Base-by-base conservation (phyloP, 1,140 invertebrate genomes). In the Magallana ariakensis region DNA sequence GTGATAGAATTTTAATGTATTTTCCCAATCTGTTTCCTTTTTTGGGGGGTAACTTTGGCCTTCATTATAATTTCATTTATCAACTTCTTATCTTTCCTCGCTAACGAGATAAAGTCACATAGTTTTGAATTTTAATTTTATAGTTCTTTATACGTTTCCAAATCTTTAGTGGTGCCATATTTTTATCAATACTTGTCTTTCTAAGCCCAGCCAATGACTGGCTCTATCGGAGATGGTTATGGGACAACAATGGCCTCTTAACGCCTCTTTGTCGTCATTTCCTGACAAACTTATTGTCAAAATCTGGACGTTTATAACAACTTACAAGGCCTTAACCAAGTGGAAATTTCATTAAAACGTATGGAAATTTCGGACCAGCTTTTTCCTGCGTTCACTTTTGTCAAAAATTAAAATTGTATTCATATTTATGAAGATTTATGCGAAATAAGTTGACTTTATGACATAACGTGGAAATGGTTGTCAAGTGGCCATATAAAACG, bases 381-480 rank as follows among this genome's bases (percentile, higher is more conserved):
- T 75, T 46, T 75, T 33, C 66, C 22, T 75, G 22, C 13, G 66
- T 11, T 75, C 22, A 75, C 66, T 22, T 75, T 75, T 75, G 66
- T 75, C 22, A 26, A 10, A 26, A 75, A 46, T 75, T 75, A 75
- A 75, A 75, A 75, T 75, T 26, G 22, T 19, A 26, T 75, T 26
- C 19, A 75, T 26, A 26, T 75, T 75, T 75, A 75, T 75, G 66
- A 75, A 75, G 66, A 75, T 75, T 75, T 75, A 75, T 75, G 66
- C 66, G 66, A 75, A 75, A 33, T 75, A 26, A 75, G 22, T 33
- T 26, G 66, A 75, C 13, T 75, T 75, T 75, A 75, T 75, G 66
- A 75, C 66, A 75, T 75, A 75, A 75, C 33, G 66, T 75, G 66
- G 66, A 19, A 75, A 46, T 75, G 22, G 66, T 75, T 75, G 26